These are phyloP conservation scores for Chloroceryle inda DNA, from an alignment of 2,797 vertebrate genomes.

Conservation along the genomic window DNA sequence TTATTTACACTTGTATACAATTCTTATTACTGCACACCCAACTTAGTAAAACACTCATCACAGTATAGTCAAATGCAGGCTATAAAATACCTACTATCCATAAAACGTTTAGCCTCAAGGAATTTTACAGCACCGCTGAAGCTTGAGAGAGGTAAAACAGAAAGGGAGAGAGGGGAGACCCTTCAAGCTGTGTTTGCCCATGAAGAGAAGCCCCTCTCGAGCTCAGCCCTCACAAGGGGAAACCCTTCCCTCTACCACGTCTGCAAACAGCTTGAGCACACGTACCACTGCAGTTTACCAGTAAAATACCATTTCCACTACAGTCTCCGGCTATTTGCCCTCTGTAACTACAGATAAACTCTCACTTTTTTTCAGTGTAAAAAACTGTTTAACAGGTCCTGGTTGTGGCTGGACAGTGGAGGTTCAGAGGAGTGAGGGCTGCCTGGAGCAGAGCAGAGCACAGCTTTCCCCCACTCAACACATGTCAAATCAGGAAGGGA, in stretches of 20 bases:
- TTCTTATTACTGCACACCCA: constrained; percentile 20
- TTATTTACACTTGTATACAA: constrained; percentile 68
- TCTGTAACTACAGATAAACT: neutral
- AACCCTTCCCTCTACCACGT: neutral
- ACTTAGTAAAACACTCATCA: constrained; percentile 41
- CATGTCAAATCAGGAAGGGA: fast-evolving
- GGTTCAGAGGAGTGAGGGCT: neutral
- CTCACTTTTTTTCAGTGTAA: neutral
- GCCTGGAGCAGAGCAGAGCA: neutral
- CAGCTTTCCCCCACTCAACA: neutral
- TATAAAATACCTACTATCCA: constrained; percentile 70
- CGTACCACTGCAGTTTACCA: fast-evolving
- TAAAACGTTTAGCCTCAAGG: constrained; percentile 44
- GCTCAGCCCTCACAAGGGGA: neutral
- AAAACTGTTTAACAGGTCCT: neutral
- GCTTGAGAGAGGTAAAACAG: neutral
- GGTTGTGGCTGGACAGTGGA: fast-evolving
- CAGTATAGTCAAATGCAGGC: constrained; percentile 58
- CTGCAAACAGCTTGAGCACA: neutral
- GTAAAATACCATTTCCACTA: neutral
- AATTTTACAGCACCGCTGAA: constrained; percentile 62
- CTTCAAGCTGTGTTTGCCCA: neutral
- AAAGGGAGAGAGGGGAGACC: neutral
- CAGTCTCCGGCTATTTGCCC: neutral
- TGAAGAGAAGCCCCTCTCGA: neutral